Conservation (phyloP, 1,140 invertebrate genomes). For the Platyscapa corneri region DNA sequence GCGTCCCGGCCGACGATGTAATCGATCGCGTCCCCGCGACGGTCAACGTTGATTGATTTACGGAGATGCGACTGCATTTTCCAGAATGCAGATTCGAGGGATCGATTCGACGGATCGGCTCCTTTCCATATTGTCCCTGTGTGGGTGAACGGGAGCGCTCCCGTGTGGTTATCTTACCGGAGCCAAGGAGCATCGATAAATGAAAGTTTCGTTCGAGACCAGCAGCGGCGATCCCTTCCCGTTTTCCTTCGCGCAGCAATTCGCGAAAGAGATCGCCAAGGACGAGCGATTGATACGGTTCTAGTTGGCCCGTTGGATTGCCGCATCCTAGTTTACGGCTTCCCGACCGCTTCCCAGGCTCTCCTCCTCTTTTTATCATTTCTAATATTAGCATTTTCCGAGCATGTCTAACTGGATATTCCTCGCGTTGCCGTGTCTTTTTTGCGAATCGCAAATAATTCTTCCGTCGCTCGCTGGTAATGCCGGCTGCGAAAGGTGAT, state of each 20-base stretch:
- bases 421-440: no score
- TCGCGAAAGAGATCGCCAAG: constrained; percentile 33
- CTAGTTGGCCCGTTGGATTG: background rate
- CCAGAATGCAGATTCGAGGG: constrained; percentile 38
- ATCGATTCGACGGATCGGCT: background rate
- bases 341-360: background rate
- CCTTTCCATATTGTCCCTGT: constrained; percentile 40
- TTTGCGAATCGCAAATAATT: no score
- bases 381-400: background rate
- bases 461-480: no score
- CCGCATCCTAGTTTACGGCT: background rate
- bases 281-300: constrained; percentile 33
- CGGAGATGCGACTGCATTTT: constrained; percentile 28
- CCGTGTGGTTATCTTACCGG: constrained; percentile 22
- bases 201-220: constrained; percentile 28
- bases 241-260: background rate
- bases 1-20: constrained; percentile 13
- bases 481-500: no score
- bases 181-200: constrained; percentile 38
- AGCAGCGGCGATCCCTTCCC: constrained; percentile 25
- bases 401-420: no score
- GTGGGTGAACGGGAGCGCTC: background rate
- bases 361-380: background rate
- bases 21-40: constrained; percentile 31
- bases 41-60: constrained; percentile 48